Base-by-base conservation (phyloP, 2,888 invertebrate species). In the Leptinotarsa haldemani region DNA sequence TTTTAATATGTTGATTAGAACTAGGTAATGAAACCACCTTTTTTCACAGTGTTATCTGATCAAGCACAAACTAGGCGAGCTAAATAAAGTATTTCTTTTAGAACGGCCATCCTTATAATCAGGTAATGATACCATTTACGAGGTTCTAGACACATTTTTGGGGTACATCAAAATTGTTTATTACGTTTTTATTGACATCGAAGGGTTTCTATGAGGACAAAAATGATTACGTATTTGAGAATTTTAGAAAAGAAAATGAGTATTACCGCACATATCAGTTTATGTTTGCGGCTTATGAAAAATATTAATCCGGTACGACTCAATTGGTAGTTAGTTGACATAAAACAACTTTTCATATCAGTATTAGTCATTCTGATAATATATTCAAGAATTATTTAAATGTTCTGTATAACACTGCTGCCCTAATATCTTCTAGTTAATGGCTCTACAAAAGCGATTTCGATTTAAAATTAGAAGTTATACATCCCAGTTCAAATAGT, bases 11-110 rank as follows among this genome's bases (percentile, higher is more conserved):
- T 40, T 9, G 40, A 40, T 40, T 2, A 40, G 9, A 40, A 40
- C 30, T 40, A 9, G 40, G 40, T 9, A 40, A 40, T 40, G 1
- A 40, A 40, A 0, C 40, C 40, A 40, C 9, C 40, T 40, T 7
- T 9, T 40, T 40, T 40, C 9, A 40, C 40, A 40, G 2, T 40
- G 40, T 40, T 40, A 40, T 40, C 40, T 40, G 9, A 40, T 40
- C 40, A 84, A 85, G 83, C 85, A 84, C 83, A 86, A 86, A 84
- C 86, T 87, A 87, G 86, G 85, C 85, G 84, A 85, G 86, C 86
- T 86, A 18, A 61, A 86, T 85, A 85, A 82, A 83, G 83, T 82
- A 84, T 82, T 84, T 85, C 83, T 84, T 85, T 85, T 85, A 84
- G 52, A 70, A 69, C 52, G 76, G 65, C 65, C 69, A 82, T 78